phyloP scores from a whole-genome alignment of 2,113 vertebrate species.

The Planiliza haematocheilus region DNA sequence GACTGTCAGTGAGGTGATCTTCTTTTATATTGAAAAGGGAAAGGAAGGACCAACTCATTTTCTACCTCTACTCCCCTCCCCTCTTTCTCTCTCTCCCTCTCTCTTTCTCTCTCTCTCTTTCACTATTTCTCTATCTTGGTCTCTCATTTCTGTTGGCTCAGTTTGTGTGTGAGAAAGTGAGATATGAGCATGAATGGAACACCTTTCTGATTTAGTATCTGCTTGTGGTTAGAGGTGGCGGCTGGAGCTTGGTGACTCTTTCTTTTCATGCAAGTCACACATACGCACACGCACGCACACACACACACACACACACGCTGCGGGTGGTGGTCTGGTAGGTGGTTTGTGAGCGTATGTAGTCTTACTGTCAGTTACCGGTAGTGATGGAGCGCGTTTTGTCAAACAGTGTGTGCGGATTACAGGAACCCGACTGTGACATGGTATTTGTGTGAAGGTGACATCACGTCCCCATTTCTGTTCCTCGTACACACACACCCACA shows the following conservation, averaged over 20 bases:
- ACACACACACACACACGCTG: slow-evolving; percentile 31
- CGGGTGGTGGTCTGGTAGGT: slow-evolving; percentile 37
- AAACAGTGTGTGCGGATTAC: slow-evolving; percentile 54
- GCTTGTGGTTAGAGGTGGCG: slow-evolving; percentile 39
- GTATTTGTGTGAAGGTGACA: slow-evolving; percentile 68
- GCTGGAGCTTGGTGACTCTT: slow-evolving; percentile 4
- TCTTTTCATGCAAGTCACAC: slow-evolving; percentile 19
- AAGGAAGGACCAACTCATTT: slow-evolving; percentile 57
- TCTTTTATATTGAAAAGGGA: slow-evolving; percentile 76
- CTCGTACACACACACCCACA: slow-evolving; percentile 25
- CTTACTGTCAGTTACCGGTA: slow-evolving; percentile 63
- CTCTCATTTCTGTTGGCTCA: neutral
- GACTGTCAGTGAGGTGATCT: slow-evolving; percentile 49
- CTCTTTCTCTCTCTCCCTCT: slow-evolving; percentile 32
- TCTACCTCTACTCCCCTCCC: slow-evolving; percentile 43
- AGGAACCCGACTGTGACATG: slow-evolving; percentile 61
- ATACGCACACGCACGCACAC: slow-evolving; percentile 15
- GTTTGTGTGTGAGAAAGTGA: slow-evolving; percentile 35
- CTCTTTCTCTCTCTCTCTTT: slow-evolving; percentile 19
- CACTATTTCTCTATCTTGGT: neutral
- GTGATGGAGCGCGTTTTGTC: slow-evolving; percentile 34
- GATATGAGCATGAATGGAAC: slow-evolving; percentile 66
- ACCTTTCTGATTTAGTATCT: slow-evolving; percentile 26
- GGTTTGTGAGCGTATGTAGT: slow-evolving; percentile 36
- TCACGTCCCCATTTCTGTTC: slow-evolving; percentile 62